Percentiles rank a stretch among this genome's conserved stretches.
Evolutionary conservation across 2,113 vertebrate genomes (phyloP).

Genomic region (Gavialis gangeticus): DNA sequence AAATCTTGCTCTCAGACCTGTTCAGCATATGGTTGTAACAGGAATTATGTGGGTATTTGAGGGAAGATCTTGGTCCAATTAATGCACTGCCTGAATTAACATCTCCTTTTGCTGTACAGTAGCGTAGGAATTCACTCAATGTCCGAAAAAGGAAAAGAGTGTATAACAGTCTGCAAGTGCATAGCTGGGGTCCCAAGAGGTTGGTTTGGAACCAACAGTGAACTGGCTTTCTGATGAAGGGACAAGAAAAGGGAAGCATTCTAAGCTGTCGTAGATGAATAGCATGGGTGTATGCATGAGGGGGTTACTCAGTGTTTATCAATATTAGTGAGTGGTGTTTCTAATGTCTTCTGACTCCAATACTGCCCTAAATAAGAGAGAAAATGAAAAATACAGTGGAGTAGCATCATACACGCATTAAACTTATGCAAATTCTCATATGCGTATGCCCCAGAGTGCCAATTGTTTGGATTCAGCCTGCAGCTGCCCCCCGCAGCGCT

Average conservation of each 20-base stretch:
- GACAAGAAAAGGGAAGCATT: neutral
- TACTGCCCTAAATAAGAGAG: neutral
- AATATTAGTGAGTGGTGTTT: slow-evolving; percentile 30
- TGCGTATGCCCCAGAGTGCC: too few species aligned
- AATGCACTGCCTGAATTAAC: neutral
- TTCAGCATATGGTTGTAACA: neutral
- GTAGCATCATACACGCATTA: too few species aligned
- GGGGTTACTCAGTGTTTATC: slow-evolving; percentile 4
- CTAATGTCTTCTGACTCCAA: neutral
- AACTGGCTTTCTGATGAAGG: neutral
- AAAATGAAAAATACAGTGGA: neutral
- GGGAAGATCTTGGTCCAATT: neutral
- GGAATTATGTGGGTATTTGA: slow-evolving; percentile 35
- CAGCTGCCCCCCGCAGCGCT: too few species aligned
- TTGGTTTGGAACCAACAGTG: rapidly evolving
- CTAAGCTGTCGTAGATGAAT: neutral
- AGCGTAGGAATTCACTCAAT: neutral
- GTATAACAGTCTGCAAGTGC: rapidly evolving
- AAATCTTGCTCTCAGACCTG: slow-evolving; percentile 19
- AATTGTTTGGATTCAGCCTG: too few species aligned
- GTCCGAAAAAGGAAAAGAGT: neutral
- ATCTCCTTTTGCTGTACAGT: neutral
- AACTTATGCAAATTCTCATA: too few species aligned
- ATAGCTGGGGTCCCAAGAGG: neutral
- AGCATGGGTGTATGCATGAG: neutral